phyloP scores from a whole-genome alignment of 2,113 vertebrate genomes.

The Microcebus tavaratra region DNA sequence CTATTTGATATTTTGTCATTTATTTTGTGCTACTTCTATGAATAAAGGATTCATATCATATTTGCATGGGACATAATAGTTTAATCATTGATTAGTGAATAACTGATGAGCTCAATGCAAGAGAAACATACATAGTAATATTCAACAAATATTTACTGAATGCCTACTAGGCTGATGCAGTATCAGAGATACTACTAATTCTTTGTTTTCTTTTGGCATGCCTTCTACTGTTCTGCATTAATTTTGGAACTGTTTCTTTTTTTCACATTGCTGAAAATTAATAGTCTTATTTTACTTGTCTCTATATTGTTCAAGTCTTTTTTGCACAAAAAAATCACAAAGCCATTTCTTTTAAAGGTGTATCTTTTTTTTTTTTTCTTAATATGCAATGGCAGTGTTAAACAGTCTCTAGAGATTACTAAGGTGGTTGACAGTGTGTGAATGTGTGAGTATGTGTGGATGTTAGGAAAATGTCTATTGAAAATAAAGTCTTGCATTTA shows the following conservation, averaged over 20 bases:
- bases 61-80: neutral
- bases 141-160: constrained; percentile 11
- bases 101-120: neutral
- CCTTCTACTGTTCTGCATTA: neutral
- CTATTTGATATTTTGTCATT: neutral
- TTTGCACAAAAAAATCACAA: neutral
- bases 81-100: neutral
- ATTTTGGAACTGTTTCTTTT: neutral
- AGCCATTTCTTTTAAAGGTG: neutral
- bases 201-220: neutral
- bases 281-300: neutral
- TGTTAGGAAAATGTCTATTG: neutral
- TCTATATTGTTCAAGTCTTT: neutral
- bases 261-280: neutral
- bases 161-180: neutral
- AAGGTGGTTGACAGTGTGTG: neutral
- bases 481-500: neutral
- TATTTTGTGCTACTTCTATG: neutral
- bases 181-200: neutral
- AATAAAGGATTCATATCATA: neutral
- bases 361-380: neutral
- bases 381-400: constrained; percentile 53
- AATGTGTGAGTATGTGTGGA: neutral
- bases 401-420: constrained; percentile 2
- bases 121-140: neutral